Percentiles rank a stretch among this genome's conserved stretches.
These are phyloP conservation scores for Ceuthmochares aereus DNA, from an alignment of 2,113 vertebrate species.

Conservation along the genomic window DNA sequence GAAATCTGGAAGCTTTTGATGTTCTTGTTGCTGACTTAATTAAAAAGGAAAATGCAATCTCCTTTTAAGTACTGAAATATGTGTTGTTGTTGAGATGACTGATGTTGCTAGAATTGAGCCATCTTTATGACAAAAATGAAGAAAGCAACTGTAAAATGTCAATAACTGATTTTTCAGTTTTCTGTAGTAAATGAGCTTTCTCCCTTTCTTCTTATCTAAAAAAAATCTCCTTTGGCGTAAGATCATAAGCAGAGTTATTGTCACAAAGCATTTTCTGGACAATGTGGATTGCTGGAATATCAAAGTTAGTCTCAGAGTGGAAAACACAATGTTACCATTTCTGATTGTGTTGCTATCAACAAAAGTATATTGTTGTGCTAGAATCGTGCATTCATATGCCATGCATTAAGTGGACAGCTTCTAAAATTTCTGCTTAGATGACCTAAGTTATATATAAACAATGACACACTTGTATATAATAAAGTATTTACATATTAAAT, in stretches of 20 bases:
- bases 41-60: background rate
- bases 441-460: background rate
- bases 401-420: conserved; percentile 18
- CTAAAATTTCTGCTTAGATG: conserved; percentile 33
- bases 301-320: conserved; percentile 40
- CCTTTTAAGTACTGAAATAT: background rate
- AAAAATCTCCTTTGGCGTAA: background rate
- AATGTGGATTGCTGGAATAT: conserved; percentile 10
- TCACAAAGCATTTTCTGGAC: conserved; percentile 21
- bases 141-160: background rate
- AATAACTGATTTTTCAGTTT: background rate
- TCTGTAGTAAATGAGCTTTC: background rate
- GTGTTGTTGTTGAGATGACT: background rate
- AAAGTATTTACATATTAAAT: conserved; percentile 1
- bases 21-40: background rate
- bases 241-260: conserved; percentile 8
- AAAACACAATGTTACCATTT: conserved; percentile 31
- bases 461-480: background rate
- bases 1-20: background rate
- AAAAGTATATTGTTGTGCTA: conserved; percentile 4
- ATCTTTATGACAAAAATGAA: background rate
- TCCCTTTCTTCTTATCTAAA: background rate
- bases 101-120: background rate
- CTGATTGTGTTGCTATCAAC: conserved; percentile 45
- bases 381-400: background rate